phyloP scores from a whole-genome alignment of 2,888 invertebrate genomes.

The Pediacus dermestoides region DNA sequence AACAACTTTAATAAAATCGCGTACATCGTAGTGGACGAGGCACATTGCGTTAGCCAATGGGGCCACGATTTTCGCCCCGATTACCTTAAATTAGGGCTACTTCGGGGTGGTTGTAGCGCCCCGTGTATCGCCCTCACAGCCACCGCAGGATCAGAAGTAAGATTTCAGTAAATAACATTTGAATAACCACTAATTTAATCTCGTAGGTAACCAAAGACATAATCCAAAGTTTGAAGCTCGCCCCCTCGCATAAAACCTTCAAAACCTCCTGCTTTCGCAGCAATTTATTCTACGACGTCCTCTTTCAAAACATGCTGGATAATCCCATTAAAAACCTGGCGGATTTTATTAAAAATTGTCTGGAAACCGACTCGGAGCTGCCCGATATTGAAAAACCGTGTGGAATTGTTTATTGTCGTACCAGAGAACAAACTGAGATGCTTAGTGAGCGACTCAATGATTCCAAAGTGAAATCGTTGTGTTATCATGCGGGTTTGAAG shows the following conservation, averaged over 20 bases:
- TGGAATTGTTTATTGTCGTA: slow-evolving; percentile 84
- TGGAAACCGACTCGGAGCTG: slow-evolving; percentile 58
- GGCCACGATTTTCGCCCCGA: slow-evolving; percentile 97
- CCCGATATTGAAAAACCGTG: slow-evolving; percentile 31
- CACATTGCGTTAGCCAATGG: slow-evolving; percentile 98
- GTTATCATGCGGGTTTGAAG: slow-evolving; percentile 89
- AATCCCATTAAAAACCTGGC: slow-evolving; percentile 79
- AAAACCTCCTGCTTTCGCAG: slow-evolving; percentile 85
- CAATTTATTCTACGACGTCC: slow-evolving; percentile 93
- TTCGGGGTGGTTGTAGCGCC: slow-evolving; percentile 64
- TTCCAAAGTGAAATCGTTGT: slow-evolving; percentile 70
- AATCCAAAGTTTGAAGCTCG: slow-evolving; percentile 64
- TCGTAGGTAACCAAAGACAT: slow-evolving; percentile 80
- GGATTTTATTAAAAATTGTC: slow-evolving; percentile 65
- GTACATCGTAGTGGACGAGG: slow-evolving; percentile 95
- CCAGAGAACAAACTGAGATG: slow-evolving; percentile 84
- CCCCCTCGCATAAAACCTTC: slow-evolving; percentile 53
- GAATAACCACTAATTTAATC: too few species aligned
- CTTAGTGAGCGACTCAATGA: slow-evolving; percentile 72
- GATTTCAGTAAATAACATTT: slow-evolving; percentile 6
- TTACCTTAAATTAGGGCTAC: slow-evolving; percentile 80
- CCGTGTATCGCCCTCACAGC: slow-evolving; percentile 94
- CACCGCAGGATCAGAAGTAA: slow-evolving; percentile 73
- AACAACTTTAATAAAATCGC: slow-evolving; percentile 74
- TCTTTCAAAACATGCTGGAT: slow-evolving; percentile 78